phyloP scores from a whole-genome alignment of 2,888 invertebrate species.

The Adela reaumurella region DNA sequence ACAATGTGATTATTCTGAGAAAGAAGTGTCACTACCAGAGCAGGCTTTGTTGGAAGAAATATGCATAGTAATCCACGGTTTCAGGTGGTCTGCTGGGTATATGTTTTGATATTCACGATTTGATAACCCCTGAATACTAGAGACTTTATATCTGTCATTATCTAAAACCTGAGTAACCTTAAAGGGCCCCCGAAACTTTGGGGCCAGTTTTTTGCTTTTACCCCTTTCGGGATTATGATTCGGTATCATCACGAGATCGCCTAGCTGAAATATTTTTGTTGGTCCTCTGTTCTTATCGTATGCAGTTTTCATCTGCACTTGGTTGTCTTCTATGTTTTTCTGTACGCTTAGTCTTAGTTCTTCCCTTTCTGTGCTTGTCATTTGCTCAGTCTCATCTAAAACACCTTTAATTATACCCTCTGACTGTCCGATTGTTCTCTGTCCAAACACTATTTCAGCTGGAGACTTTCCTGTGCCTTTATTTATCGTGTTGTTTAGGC shows the following conservation, averaged over 20 bases:
- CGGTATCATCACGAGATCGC: neutral
- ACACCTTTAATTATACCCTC: neutral
- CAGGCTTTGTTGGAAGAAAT: no score
- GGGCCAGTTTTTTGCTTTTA: neutral
- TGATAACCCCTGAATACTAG: neutral
- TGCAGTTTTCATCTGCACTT: neutral
- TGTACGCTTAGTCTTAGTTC: neutral
- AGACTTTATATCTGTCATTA: neutral
- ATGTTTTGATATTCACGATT: neutral
- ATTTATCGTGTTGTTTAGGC: constrained; percentile 1
- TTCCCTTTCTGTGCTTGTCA: neutral
- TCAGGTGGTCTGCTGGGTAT: neutral
- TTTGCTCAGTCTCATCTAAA: neutral
- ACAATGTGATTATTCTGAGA: no score
- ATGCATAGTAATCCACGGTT: neutral
- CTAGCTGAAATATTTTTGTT: neutral
- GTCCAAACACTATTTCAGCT: constrained; percentile 1
- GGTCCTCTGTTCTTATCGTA: neutral
- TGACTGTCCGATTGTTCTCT: neutral
- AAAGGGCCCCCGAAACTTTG: neutral
- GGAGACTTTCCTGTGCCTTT: neutral
- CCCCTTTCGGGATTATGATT: neutral
- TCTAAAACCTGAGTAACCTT: neutral
- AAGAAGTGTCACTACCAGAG: no score
- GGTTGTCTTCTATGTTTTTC: neutral